phyloP scores from a whole-genome alignment of 2,797 vertebrate genomes.

The Pelobates cultripes region DNA sequence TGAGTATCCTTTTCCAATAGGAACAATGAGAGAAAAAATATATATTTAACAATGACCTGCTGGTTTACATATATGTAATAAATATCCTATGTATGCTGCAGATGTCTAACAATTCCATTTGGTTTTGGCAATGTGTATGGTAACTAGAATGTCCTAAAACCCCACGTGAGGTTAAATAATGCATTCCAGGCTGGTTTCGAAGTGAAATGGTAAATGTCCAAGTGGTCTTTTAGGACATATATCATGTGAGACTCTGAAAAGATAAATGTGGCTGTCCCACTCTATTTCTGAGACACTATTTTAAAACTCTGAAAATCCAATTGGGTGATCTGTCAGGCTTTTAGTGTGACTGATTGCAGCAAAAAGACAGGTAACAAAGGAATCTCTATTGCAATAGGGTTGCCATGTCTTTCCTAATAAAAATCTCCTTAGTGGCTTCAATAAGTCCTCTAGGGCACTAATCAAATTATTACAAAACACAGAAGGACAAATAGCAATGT shows the following conservation, averaged over 20 bases:
- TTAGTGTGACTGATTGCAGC: conserved; percentile 54
- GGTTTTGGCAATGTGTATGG: neutral
- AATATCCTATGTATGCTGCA: neutral
- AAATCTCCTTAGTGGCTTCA: conserved; percentile 30
- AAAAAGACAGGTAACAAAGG: conserved; percentile 50
- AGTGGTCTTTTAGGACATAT: conserved; percentile 24
- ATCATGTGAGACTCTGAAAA: conserved; percentile 43
- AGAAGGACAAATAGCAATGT: conserved; percentile 24
- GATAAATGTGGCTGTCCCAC: conserved; percentile 51
- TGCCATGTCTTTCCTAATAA: conserved; percentile 41
- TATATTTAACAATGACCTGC: too few relatives aligned
- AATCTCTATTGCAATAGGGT: conserved; percentile 43
- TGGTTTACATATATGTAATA: too few relatives aligned
- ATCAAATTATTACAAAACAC: conserved; percentile 46
- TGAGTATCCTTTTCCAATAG: too few relatives aligned
- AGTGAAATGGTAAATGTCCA: conserved; percentile 35
- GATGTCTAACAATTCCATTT: neutral
- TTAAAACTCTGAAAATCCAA: conserved; percentile 56
- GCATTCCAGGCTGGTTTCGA: conserved; percentile 1
- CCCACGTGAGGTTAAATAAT: conserved; percentile 22
- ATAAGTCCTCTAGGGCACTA: conserved; percentile 23
- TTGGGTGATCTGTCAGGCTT: conserved; percentile 55
- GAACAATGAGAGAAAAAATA: too few relatives aligned
- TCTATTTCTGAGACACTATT: conserved; percentile 54
- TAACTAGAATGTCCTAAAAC: neutral